Evolutionary conservation across 2,888 invertebrate species (phyloP).

Genomic region (Clostera curtula): DNA sequence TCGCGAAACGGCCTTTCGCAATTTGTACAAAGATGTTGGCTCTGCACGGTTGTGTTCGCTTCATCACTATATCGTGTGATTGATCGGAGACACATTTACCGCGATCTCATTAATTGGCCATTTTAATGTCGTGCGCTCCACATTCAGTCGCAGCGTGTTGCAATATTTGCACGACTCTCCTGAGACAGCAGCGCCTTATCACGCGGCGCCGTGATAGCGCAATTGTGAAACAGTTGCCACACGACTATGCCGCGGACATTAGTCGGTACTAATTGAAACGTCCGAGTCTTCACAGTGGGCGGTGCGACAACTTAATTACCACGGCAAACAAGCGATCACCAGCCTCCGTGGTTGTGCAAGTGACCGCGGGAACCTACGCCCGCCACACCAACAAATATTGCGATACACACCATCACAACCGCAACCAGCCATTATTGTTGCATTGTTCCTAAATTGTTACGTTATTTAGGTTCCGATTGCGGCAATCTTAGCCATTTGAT

Average conservation of each 20-base stretch:
- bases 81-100: slow-evolving; percentile 9
- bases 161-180: slow-evolving; percentile 34
- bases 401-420: slow-evolving; percentile 19
- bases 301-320: slow-evolving; percentile 48
- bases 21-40: too few relatives aligned
- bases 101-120: slow-evolving; percentile 19
- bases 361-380: slow-evolving; percentile 39
- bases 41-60: slow-evolving; percentile 16
- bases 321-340: slow-evolving; percentile 40
- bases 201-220: slow-evolving; percentile 28
- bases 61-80: slow-evolving; percentile 23
- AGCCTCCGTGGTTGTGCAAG: slow-evolving; percentile 35
- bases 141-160: slow-evolving; percentile 26
- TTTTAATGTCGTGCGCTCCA: slow-evolving; percentile 23
- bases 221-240: slow-evolving; percentile 35
- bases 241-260: slow-evolving; percentile 29
- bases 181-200: slow-evolving; percentile 31
- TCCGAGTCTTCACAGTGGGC: slow-evolving; percentile 42
- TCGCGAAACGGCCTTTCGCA: slow-evolving; percentile 37
- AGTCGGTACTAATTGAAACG: slow-evolving; percentile 49
- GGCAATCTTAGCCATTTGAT: slow-evolving; percentile 8
- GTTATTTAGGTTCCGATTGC: slow-evolving; percentile 16
- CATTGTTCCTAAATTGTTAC: slow-evolving; percentile 19
- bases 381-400: slow-evolving; percentile 25
- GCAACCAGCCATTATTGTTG: slow-evolving; percentile 9